Evolutionary conservation across 2,113 vertebrate genomes (phyloP), one percentile per base, ranked within the genome.

Genomic region (Spermophilus dauricus): DNA sequence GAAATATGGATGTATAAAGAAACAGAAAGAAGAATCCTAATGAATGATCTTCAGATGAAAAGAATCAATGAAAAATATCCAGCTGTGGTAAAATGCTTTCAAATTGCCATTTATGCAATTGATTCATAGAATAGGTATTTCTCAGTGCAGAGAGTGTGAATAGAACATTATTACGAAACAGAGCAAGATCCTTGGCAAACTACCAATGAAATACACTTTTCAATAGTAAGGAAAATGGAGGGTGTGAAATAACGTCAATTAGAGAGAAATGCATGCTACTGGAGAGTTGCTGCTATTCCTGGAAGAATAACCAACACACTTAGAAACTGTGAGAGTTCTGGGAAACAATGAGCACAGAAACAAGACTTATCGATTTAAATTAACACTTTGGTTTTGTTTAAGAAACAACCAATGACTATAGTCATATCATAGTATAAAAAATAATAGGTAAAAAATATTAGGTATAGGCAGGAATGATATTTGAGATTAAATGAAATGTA

Each of bases 21-120:
- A 88, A 89, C 28, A 91, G 97, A 93, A 98, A 72, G 86, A 95
- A 96, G 84, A 94, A 97, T 89, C 94, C 93, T 96, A 98, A 97
- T 89, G 92, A 98, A 98, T 97, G 96, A 97, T 98, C n/a, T 83
- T 98, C 75, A 97, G 83, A 97, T 96, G 81, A 98, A 98, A 98
- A 98, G 97, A 98, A 97, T 97, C 97, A 98, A 70, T 98, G 86
- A 97, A 98, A 98, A 98, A 98, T 96, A 97, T 87, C 96, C 97
- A 98, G 95, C 96, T 97, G 96, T 89, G 86, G 69, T 93, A 98
- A 98, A 98, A 98, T 94, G 86, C 83, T 94, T 97, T 96, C 85
- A 98, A 95, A 96, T 97, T 97, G 96, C 84, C 97, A 89, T 97
- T 98, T 97, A 97, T 93, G 94, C 83, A 98, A 94, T 26, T 76